These are phyloP conservation scores for Gastracanthus pulcherrimus DNA, from an alignment of 2,888 invertebrate genomes.

Conservation along the genomic window DNA sequence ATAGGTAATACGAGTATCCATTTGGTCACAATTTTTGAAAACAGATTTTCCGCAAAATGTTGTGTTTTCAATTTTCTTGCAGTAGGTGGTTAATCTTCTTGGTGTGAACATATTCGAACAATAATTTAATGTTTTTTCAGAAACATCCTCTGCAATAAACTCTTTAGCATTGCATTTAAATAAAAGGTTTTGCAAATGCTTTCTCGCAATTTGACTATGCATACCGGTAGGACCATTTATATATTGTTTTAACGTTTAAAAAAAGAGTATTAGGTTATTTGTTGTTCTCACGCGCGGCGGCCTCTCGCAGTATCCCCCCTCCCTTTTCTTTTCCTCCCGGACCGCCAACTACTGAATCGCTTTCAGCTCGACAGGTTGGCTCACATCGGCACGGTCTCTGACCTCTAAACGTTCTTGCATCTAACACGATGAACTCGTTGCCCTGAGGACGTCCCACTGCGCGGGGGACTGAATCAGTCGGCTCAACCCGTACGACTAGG, in stretches of 20 bases:
- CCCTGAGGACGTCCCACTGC: no score
- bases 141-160: not conserved
- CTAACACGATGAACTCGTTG: no score
- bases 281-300: no score
- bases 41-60: not conserved
- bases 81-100: not conserved
- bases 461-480: no score
- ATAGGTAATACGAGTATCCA: not conserved
- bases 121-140: not conserved
- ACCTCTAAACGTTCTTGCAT: no score
- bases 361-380: no score
- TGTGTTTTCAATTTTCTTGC: not conserved
- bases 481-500: no score
- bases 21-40: not conserved
- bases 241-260: constrained; percentile 52
- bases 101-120: not conserved
- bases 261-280: no score
- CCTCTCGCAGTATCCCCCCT: no score
- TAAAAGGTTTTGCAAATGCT: constrained; percentile 13
- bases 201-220: constrained; percentile 50
- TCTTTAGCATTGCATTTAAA: not conserved
- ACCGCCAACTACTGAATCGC: no score
- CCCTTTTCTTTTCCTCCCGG: no score
- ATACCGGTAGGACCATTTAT: constrained; percentile 54
- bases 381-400: no score